Evolutionary conservation across 2,888 invertebrate genomes (phyloP).

Genomic region (Orthosia gracilis): DNA sequence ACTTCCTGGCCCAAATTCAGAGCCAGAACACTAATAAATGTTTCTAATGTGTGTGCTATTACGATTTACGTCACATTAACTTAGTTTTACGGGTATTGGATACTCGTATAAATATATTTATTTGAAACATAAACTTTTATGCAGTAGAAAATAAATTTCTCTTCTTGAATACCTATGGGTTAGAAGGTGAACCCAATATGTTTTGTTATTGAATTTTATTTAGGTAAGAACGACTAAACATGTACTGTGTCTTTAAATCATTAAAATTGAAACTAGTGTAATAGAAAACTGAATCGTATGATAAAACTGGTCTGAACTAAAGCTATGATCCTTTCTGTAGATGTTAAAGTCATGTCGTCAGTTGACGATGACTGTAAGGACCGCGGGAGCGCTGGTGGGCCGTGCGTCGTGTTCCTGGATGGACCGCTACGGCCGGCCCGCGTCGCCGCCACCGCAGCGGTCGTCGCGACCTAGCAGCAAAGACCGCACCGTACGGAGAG

Average conservation of each 20-base stretch:
- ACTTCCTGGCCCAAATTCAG: slow-evolving; percentile 37
- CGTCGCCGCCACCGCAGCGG: slow-evolving; percentile 93
- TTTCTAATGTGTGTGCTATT: slow-evolving; percentile 48
- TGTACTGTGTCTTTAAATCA: slow-evolving; percentile 3
- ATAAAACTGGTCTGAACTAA: not conserved
- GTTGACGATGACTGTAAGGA: slow-evolving; percentile 96
- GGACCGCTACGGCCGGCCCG: slow-evolving; percentile 97
- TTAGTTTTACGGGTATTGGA: slow-evolving; percentile 58
- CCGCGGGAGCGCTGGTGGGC: slow-evolving; percentile 94
- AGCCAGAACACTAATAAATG: slow-evolving; percentile 30
- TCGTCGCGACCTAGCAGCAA: slow-evolving; percentile 90
- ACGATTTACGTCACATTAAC: slow-evolving; percentile 52
- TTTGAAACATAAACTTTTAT: slow-evolving; percentile 58
- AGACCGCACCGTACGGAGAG: slow-evolving; percentile 93
- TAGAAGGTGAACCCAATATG: slow-evolving; percentile 9
- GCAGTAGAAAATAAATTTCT: slow-evolving; percentile 39
- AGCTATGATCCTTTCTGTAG: slow-evolving; percentile 83
- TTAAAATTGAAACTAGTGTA: not conserved
- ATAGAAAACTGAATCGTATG: not conserved
- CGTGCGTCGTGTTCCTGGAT: slow-evolving; percentile 98
- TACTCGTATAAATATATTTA: slow-evolving; percentile 51
- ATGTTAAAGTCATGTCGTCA: slow-evolving; percentile 97
- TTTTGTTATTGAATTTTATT: slow-evolving; percentile 37
- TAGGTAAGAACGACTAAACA: not conserved
- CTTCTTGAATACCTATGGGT: slow-evolving; percentile 19